A percentile compares a stretch with the other conserved stretches of the same genome.
Evolutionary conservation across 1,140 invertebrate genomes (phyloP).

Genomic region (Trachelipus rathkii): DNA sequence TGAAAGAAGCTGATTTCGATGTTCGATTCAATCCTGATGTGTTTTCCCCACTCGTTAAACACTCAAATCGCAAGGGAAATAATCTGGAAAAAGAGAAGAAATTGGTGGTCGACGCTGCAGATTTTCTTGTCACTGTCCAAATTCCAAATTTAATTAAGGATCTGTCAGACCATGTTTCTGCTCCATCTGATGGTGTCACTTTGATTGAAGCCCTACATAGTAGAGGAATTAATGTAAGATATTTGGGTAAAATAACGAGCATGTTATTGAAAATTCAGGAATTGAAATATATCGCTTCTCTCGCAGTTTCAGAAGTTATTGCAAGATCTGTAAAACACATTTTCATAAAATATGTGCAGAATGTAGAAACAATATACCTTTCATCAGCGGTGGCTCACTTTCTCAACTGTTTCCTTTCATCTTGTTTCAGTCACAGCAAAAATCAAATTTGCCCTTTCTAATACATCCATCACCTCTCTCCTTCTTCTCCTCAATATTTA

Average conservation of each 20-base stretch:
- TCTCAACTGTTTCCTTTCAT: slow-evolving; percentile 86
- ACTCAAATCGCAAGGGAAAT: slow-evolving; percentile 66
- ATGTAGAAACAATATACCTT: slow-evolving; percentile 80
- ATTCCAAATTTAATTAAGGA: slow-evolving; percentile 90
- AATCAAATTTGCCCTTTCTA: too few species aligned
- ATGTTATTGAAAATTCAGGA: slow-evolving; percentile 72
- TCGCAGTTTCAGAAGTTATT: slow-evolving; percentile 81
- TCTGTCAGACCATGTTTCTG: slow-evolving; percentile 82
- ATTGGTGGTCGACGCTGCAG: slow-evolving; percentile 88
- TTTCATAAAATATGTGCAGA: slow-evolving; percentile 84
- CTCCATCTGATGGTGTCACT: slow-evolving; percentile 91
- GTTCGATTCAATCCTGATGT: slow-evolving; percentile 98
- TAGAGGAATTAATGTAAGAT: slow-evolving; percentile 93
- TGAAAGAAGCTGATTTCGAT: slow-evolving; percentile 91
- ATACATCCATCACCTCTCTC: too few species aligned
- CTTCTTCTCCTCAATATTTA: too few species aligned
- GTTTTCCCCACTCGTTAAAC: slow-evolving; percentile 86
- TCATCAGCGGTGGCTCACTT: slow-evolving; percentile 88
- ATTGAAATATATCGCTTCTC: slow-evolving; percentile 80
- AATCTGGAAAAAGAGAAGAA: slow-evolving; percentile 75
- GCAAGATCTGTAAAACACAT: slow-evolving; percentile 86
- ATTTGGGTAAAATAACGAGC: slow-evolving; percentile 81
- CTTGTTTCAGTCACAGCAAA: slow-evolving; percentile 60
- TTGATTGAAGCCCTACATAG: slow-evolving; percentile 89
- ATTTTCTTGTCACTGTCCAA: slow-evolving; percentile 87